Evolutionary conservation across 64 coral and sea anemone genomes (phyloP).

Genomic region (Hydrozoanthus tunicans): DNA sequence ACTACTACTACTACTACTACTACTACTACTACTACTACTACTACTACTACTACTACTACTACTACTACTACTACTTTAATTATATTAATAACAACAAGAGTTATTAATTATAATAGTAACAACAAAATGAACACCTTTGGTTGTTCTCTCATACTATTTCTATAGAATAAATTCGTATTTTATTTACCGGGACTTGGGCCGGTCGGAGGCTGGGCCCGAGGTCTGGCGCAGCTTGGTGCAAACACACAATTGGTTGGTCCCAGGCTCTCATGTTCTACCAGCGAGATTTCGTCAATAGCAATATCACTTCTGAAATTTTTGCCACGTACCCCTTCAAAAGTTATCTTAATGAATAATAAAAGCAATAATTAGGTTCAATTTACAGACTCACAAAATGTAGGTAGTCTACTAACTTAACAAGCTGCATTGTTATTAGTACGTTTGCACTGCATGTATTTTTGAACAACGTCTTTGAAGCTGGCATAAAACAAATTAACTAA

Average conservation of each 20-base stretch:
- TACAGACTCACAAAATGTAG: too few relatives aligned
- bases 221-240: slow-evolving; percentile 1
- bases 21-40: too few relatives aligned
- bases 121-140: background rate
- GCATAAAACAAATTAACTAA: too few relatives aligned
- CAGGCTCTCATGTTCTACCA: background rate
- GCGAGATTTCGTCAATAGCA: slow-evolving; percentile 17
- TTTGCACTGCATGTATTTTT: too few relatives aligned
- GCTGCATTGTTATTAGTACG: too few relatives aligned
- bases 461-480: too few relatives aligned
- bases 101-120: background rate
- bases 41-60: too few relatives aligned
- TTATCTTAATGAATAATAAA: background rate
- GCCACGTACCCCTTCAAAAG: slow-evolving; percentile 18
- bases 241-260: background rate
- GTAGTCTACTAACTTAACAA: too few relatives aligned
- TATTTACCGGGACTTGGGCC: background rate
- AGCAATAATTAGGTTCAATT: background rate
- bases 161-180: background rate
- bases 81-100: too few relatives aligned
- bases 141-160: background rate
- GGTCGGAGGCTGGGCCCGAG: background rate
- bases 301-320: slow-evolving; percentile 38
- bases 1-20: too few relatives aligned
- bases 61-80: too few relatives aligned